Evolutionary conservation across 2,888 invertebrate genomes (phyloP).

Genomic region (Bellardia pandia): DNA sequence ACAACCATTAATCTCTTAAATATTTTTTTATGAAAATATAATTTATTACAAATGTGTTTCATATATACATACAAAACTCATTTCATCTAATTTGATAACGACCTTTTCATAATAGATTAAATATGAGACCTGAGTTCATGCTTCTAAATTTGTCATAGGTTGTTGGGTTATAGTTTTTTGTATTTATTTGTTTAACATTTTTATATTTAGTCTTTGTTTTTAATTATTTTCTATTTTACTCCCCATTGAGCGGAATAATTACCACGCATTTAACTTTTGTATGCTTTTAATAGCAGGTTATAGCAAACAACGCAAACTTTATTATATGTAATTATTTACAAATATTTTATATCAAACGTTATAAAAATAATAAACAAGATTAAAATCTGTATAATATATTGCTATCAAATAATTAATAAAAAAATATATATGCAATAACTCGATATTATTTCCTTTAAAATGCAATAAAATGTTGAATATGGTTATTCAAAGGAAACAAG

Average conservation of each 20-base stretch:
- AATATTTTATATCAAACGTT: neutral
- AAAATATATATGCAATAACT: too few relatives aligned
- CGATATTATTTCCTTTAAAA: slow-evolving; percentile 8
- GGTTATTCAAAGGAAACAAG: neutral
- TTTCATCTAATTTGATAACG: too few relatives aligned
- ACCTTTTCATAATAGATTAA: too few relatives aligned
- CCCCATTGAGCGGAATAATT: slow-evolving; percentile 66
- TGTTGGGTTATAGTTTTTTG: too few relatives aligned
- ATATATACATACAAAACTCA: too few relatives aligned
- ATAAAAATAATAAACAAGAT: slow-evolving; percentile 14
- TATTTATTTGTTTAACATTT: neutral
- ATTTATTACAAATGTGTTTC: too few relatives aligned
- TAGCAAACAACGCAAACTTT: neutral
- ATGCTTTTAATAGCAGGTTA: slow-evolving; percentile 6
- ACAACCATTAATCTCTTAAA: too few relatives aligned
- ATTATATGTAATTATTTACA: neutral
- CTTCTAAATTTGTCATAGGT: too few relatives aligned
- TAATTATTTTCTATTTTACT: slow-evolving; percentile 53
- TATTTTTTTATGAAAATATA: too few relatives aligned
- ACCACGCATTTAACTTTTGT: slow-evolving; percentile 40
- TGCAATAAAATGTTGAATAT: neutral
- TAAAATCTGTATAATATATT: neutral
- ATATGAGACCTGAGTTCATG: too few relatives aligned
- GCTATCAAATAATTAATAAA: too few relatives aligned
- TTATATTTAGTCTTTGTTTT: neutral